phyloP scores from a whole-genome alignment of 2,113 vertebrate species.

The Hyperopisus bebe region DNA sequence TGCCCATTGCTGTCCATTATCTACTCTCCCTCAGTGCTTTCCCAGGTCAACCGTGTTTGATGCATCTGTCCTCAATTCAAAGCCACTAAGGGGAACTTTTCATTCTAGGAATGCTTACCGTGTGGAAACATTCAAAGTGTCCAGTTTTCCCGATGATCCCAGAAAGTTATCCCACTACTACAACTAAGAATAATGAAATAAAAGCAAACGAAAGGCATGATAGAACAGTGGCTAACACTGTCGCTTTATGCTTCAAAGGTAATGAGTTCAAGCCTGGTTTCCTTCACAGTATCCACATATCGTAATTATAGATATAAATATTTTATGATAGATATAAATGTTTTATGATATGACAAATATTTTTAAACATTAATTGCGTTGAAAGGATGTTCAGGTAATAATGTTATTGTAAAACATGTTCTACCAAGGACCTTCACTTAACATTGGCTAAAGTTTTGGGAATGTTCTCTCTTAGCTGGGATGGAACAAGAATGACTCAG shows the following conservation, averaged over 20 bases:
- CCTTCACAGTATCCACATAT: not conserved
- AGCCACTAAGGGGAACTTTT: not conserved
- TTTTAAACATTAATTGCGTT: not conserved
- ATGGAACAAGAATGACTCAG: constrained; percentile 16
- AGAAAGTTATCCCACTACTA: too few relatives aligned
- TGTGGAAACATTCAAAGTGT: not conserved
- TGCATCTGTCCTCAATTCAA: not conserved
- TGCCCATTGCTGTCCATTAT: constrained; percentile 49
- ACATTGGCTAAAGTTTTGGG: not conserved
- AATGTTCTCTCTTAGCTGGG: not conserved
- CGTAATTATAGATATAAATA: not conserved
- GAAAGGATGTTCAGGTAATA: not conserved
- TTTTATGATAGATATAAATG: too few relatives aligned
- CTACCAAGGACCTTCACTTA: not conserved
- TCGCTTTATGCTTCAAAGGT: not conserved
- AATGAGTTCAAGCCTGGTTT: not conserved
- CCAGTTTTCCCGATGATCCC: not conserved
- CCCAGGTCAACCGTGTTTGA: not conserved
- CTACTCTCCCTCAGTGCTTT: constrained; percentile 38
- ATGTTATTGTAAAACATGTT: not conserved
- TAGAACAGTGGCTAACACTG: not conserved
- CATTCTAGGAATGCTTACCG: not conserved
- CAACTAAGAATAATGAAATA: not conserved
- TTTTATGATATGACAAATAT: not conserved
- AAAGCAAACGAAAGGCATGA: too few relatives aligned